Evolutionary conservation across 2,113 vertebrate genomes (phyloP).

Genomic region (Peromyscus maniculatus): DNA sequence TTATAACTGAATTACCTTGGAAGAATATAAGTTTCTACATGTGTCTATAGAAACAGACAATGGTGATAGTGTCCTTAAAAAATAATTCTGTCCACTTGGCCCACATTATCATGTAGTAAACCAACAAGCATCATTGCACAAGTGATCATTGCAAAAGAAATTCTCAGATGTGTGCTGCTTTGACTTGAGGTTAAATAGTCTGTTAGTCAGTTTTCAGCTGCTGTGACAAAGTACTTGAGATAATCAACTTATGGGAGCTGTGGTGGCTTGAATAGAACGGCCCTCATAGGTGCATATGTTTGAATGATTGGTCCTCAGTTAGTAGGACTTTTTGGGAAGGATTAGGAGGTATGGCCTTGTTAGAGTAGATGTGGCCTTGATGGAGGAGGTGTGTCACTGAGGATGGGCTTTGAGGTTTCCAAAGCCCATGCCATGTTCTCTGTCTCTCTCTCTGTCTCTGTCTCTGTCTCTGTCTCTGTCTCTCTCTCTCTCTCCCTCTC

Average conservation of each 20-base stretch:
- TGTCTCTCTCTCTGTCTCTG: background rate
- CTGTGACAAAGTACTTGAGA: background rate
- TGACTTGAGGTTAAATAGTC: background rate
- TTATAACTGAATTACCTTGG: background rate
- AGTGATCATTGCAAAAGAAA: background rate
- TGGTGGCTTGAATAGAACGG: background rate
- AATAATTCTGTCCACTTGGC: background rate
- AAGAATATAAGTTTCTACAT: background rate
- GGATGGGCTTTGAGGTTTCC: background rate
- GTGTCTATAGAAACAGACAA: background rate
- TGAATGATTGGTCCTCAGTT: background rate
- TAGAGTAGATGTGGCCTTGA: background rate
- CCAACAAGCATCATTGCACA: background rate
- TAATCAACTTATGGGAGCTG: background rate
- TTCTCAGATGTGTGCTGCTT: background rate
- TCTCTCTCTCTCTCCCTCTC: too few species aligned
- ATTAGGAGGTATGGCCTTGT: background rate
- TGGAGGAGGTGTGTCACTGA: background rate
- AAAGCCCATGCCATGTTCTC: background rate
- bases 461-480: background rate
- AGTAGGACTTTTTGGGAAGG: background rate
- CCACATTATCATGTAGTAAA: background rate
- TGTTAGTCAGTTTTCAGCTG: background rate
- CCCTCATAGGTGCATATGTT: background rate
- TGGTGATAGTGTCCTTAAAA: constrained; percentile 5